Percentiles rank a stretch among this genome's conserved stretches.
phyloP scores from a whole-genome alignment of 2,888 invertebrate genomes.

The Augochlorella aurata region DNA sequence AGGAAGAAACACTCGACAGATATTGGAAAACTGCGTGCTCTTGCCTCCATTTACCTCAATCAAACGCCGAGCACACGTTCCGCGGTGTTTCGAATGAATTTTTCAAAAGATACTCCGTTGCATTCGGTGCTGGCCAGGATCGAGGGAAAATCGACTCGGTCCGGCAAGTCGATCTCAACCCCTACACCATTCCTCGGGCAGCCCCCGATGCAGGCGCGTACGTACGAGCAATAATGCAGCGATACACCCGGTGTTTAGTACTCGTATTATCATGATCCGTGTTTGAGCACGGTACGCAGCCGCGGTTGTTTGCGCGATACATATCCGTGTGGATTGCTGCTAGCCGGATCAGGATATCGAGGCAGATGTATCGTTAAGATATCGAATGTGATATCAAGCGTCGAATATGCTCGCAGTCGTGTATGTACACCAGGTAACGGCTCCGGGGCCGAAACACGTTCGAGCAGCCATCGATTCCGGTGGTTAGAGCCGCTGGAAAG shows the following conservation, averaged over 20 bases:
- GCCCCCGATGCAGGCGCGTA: conserved; percentile 32
- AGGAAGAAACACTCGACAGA: background rate
- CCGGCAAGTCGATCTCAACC: conserved; percentile 12
- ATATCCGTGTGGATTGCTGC: conserved; percentile 58
- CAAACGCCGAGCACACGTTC: background rate
- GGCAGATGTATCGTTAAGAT: conserved; percentile 77
- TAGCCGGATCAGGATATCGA: conserved; percentile 68
- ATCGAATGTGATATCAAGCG: conserved; percentile 71
- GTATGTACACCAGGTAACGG: conserved; percentile 49
- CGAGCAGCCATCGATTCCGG: conserved; percentile 24
- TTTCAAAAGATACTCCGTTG: background rate
- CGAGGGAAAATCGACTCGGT: conserved; percentile 1
- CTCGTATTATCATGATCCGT: conserved; percentile 73
- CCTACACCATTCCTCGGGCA: conserved; percentile 17
- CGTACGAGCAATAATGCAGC: conserved; percentile 72
- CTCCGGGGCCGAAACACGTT: conserved; percentile 32
- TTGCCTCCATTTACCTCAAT: background rate
- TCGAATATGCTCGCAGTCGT: conserved; percentile 56
- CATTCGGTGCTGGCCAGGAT: background rate
- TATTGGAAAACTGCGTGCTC: background rate
- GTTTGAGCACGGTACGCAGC: conserved; percentile 74
- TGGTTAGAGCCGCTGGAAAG: conserved; percentile 18
- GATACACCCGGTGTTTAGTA: conserved; percentile 75
- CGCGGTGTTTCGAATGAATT: background rate
- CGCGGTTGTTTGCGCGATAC: conserved; percentile 69